phyloP scores from a whole-genome alignment of 2,797 vertebrate genomes.

The Clamator glandarius region DNA sequence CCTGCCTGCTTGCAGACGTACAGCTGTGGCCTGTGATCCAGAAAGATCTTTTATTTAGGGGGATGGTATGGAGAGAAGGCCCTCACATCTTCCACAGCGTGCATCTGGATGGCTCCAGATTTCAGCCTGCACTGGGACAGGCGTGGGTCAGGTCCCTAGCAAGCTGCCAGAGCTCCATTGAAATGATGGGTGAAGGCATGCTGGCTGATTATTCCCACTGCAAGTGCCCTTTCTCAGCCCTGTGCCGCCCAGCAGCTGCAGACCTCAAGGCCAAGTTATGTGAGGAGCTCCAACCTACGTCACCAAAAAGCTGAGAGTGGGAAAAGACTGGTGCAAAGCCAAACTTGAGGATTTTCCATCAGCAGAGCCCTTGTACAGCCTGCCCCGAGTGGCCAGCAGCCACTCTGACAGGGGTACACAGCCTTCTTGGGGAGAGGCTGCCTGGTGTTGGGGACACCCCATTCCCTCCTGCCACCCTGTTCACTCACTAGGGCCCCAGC shows the following conservation, averaged over 20 bases:
- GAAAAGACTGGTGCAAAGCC: background rate
- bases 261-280: background rate
- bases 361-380: background rate
- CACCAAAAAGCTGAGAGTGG: background rate
- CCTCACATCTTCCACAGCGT: accelerated
- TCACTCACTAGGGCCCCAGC: background rate
- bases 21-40: background rate
- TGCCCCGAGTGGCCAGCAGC: background rate
- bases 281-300: background rate
- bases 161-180: background rate
- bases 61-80: background rate
- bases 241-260: background rate
- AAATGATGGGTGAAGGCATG: background rate
- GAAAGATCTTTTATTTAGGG: background rate
- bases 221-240: background rate
- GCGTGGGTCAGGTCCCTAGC: background rate
- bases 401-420: background rate
- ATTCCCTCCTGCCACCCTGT: background rate
- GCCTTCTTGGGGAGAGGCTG: background rate
- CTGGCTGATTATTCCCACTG: background rate
- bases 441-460: background rate
- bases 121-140: background rate
- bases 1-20: background rate
- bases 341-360: background rate
- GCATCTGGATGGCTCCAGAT: background rate